These are phyloP conservation scores for Limnothrissa miodon DNA, from an alignment of 2,113 vertebrate genomes.

Conservation along the genomic window DNA sequence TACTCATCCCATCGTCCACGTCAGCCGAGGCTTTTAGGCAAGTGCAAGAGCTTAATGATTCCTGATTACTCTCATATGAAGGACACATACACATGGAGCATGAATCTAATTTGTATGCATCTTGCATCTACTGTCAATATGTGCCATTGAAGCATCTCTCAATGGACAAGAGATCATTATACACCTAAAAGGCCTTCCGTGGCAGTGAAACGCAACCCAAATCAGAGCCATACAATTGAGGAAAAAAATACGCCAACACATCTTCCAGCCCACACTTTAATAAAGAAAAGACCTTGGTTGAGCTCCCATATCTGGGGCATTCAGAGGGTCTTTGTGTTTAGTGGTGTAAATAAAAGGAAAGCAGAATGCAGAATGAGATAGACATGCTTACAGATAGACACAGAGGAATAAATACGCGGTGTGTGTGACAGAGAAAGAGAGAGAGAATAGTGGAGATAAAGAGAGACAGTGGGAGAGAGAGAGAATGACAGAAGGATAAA, in stretches of 20 bases:
- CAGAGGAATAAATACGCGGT: no score
- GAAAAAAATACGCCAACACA: not conserved
- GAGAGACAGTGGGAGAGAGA: not conserved
- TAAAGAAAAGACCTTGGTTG: not conserved
- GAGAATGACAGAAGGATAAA: not conserved
- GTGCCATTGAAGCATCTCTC: not conserved
- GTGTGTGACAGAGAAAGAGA: constrained; percentile 15
- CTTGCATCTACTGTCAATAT: not conserved
- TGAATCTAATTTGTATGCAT: not conserved
- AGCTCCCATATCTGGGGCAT: not conserved
- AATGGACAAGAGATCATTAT: not conserved
- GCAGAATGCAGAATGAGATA: no score
- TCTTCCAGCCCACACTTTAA: not conserved
- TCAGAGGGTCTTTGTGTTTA: not conserved
- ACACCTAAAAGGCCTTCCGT: not conserved
- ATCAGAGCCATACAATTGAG: not conserved
- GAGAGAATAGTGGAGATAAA: not conserved
- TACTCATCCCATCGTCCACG: not conserved
- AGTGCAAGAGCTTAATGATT: not conserved
- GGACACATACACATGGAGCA: not conserved
- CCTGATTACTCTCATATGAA: not conserved
- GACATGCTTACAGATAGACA: no score
- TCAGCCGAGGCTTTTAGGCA: not conserved
- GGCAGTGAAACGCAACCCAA: not conserved
- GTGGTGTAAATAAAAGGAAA: not conserved